Conservation (phyloP, 2,888 invertebrate genomes). For the Trachelus troglodyta region DNA sequence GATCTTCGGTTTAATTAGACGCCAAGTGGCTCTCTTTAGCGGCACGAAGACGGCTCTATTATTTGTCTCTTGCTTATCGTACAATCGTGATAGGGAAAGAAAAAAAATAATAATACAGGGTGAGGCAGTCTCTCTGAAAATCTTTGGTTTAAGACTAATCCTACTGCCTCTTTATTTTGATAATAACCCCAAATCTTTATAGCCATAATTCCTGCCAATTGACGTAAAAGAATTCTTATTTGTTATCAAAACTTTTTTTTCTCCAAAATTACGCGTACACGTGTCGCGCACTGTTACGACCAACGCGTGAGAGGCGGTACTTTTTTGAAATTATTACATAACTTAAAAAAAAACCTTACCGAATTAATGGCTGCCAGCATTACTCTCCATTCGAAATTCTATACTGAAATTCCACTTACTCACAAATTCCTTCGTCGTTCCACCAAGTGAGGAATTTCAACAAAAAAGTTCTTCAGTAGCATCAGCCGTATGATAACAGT, state of each 20-base stretch:
- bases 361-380: not conserved
- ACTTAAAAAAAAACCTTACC: not conserved
- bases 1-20: not conserved
- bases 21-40: not conserved
- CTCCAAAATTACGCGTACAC: not conserved
- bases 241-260: not conserved
- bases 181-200: not conserved
- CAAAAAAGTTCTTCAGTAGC: not conserved
- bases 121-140: not conserved
- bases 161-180: not conserved
- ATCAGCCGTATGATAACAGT: not conserved
- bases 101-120: not conserved
- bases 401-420: not conserved
- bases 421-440: not conserved
- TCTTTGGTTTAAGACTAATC: not conserved
- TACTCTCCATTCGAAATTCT: not conserved
- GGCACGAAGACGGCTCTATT: not conserved
- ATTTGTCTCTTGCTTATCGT: not conserved
- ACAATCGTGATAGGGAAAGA: not conserved
- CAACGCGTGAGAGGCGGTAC: not conserved
- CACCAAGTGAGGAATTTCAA: not conserved
- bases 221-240: not conserved
- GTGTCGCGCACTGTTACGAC: not conserved
- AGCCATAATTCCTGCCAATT: not conserved
- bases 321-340: not conserved